These are phyloP conservation scores for Rhabdomys pumilio DNA, from an alignment of 2,797 vertebrate genomes.

Conservation along the genomic window DNA sequence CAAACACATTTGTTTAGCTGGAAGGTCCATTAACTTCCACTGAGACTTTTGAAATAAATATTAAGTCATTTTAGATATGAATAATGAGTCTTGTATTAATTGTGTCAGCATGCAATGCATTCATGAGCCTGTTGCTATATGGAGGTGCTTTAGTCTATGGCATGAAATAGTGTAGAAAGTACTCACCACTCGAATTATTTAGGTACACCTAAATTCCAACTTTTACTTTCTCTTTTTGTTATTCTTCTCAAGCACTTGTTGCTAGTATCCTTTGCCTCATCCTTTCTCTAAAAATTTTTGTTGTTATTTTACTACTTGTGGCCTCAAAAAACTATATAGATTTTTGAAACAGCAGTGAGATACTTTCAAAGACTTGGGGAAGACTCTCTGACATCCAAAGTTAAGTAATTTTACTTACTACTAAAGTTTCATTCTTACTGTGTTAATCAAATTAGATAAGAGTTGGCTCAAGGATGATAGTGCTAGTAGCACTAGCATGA, in stretches of 20 bases:
- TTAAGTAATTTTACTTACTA: slow-evolving; percentile 18
- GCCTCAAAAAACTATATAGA: background rate
- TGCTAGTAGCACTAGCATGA: background rate
- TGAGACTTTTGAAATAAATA: background rate
- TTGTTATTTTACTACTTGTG: background rate
- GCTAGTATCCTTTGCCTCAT: background rate
- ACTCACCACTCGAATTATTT: background rate
- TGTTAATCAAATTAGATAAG: background rate
- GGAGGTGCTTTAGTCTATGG: background rate
- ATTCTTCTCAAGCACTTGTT: background rate
- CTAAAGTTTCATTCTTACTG: background rate
- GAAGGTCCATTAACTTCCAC: background rate
- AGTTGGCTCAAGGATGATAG: background rate
- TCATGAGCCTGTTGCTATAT: background rate
- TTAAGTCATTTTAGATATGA: background rate
- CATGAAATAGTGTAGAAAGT: background rate
- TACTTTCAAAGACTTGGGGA: background rate
- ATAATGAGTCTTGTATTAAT: background rate
- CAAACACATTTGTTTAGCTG: background rate
- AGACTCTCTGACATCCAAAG: background rate
- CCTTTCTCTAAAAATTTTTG: background rate
- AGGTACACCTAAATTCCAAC: background rate
- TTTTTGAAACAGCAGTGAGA: background rate
- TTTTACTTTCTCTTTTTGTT: background rate
- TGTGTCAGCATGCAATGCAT: background rate